These are phyloP conservation scores for Busseola fusca DNA, from an alignment of 2,888 invertebrate genomes.

Conservation along the genomic window DNA sequence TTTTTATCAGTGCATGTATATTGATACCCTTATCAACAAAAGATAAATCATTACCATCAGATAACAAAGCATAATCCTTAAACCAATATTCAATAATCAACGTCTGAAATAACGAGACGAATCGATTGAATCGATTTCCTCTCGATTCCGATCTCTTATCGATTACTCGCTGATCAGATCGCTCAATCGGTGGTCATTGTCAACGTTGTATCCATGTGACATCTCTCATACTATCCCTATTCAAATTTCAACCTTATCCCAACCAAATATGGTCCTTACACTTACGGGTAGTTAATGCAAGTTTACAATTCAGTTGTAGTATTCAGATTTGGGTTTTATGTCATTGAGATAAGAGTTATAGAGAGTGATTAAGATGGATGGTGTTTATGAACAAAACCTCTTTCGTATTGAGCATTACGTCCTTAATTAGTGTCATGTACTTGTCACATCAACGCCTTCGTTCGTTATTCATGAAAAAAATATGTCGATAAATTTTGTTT, in stretches of 20 bases:
- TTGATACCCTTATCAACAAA: slow-evolving; percentile 32
- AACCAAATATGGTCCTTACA: slow-evolving; percentile 34
- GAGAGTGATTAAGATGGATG: slow-evolving; percentile 40
- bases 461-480: slow-evolving; percentile 62
- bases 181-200: slow-evolving; percentile 81
- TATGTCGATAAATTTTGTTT: slow-evolving; percentile 41
- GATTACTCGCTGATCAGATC: slow-evolving; percentile 74
- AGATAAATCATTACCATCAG: slow-evolving; percentile 42
- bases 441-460: slow-evolving; percentile 75
- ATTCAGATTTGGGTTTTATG: slow-evolving; percentile 57
- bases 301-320: slow-evolving; percentile 24
- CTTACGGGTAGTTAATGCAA: slow-evolving; percentile 27
- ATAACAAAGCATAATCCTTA: slow-evolving; percentile 46
- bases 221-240: slow-evolving; percentile 63
- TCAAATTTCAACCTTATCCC: slow-evolving; percentile 63
- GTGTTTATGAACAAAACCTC: slow-evolving; percentile 56
- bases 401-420: slow-evolving; percentile 62
- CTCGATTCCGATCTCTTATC: slow-evolving; percentile 76
- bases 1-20: background rate
- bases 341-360: slow-evolving; percentile 43
- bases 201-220: slow-evolving; percentile 74
- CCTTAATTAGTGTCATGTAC: slow-evolving; percentile 78
- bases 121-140: slow-evolving; percentile 72
- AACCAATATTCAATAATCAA: slow-evolving; percentile 68
- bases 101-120: slow-evolving; percentile 76